A percentile compares a stretch with the other conserved stretches of the same genome.
phyloP scores from a whole-genome alignment of 2,797 vertebrate genomes.

The Enteromius argenteus region DNA sequence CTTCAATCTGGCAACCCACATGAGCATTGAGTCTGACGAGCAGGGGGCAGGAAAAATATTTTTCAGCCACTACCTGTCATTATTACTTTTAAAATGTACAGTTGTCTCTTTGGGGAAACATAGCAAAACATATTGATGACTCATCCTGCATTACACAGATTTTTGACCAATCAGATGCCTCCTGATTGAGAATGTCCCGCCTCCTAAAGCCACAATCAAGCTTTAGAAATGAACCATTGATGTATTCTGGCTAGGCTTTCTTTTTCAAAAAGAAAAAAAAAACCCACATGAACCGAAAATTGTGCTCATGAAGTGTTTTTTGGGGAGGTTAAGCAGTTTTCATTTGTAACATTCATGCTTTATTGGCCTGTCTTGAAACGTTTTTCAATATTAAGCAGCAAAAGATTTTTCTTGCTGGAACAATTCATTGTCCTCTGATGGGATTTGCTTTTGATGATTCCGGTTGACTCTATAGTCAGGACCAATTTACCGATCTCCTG shows the following conservation, averaged over 20 bases:
- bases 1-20: background rate
- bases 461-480: conserved; percentile 49
- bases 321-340: background rate
- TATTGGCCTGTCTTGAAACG: background rate
- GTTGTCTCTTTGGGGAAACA: background rate
- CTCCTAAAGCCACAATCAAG: background rate
- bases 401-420: conserved; percentile 11
- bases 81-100: background rate
- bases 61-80: background rate
- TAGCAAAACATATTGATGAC: background rate
- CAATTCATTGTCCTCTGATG: conserved; percentile 14
- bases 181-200: background rate
- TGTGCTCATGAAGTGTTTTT: background rate
- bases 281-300: background rate
- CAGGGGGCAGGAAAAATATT: background rate
- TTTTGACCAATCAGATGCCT: background rate
- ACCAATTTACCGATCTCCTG: conserved; percentile 52
- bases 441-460: conserved; percentile 59
- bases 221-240: background rate
- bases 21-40: background rate
- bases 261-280: background rate
- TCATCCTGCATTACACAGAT: background rate
- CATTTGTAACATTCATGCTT: background rate
- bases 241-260: background rate
- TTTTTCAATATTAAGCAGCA: background rate